A percentile compares a stretch with the other conserved stretches of the same genome.
phyloP scores from a whole-genome alignment of 2,113 vertebrate genomes.

The Pterocles gutturalis region DNA sequence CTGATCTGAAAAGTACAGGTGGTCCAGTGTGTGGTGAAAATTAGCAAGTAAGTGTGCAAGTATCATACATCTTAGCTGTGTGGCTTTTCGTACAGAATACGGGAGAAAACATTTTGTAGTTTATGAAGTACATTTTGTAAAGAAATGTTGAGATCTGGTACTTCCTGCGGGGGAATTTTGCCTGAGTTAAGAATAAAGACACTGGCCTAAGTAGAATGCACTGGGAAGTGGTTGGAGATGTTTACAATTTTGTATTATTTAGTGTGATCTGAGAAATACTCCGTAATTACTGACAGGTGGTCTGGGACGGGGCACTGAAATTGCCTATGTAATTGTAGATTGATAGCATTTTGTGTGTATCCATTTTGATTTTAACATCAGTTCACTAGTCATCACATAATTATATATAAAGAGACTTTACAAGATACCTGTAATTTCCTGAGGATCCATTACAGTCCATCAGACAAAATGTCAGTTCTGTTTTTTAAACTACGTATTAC shows the following conservation, averaged over 20 bases:
- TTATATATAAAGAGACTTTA: background rate
- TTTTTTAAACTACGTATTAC: background rate
- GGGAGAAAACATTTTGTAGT: background rate
- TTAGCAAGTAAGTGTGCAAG: background rate
- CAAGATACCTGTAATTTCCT: conserved; percentile 26
- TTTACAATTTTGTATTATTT: background rate
- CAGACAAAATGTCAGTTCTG: background rate
- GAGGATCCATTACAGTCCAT: background rate
- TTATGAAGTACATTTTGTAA: background rate
- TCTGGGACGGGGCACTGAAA: background rate
- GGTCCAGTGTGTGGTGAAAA: background rate
- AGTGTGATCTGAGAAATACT: background rate
- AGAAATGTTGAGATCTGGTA: background rate
- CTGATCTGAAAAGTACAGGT: background rate
- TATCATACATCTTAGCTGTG: background rate
- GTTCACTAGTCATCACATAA: background rate
- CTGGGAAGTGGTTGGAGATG: background rate
- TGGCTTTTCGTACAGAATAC: background rate
- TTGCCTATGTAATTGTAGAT: background rate
- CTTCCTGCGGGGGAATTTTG: background rate
- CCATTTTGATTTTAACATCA: conserved; percentile 11
- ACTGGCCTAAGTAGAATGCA: background rate
- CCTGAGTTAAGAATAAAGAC: background rate
- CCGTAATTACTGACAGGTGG: conserved; percentile 10
- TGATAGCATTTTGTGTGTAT: background rate